These are phyloP conservation scores for Globodera rostochiensis DNA, from an alignment of 1,140 invertebrate species.

Conservation along the genomic window DNA sequence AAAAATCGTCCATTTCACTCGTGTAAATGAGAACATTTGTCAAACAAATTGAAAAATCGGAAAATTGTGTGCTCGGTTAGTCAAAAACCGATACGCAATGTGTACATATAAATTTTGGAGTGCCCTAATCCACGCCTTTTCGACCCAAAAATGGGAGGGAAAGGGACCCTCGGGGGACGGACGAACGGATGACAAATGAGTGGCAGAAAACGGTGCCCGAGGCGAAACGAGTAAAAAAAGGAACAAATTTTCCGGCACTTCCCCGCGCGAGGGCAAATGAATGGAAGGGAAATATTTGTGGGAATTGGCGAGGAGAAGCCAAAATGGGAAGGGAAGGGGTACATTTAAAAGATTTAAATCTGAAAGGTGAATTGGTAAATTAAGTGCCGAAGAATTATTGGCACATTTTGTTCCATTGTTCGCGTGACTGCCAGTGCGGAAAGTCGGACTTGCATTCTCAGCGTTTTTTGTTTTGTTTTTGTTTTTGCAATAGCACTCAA, in stretches of 20 bases:
- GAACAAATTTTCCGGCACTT: no score
- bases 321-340: no score
- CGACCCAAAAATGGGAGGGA: background rate
- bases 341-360: background rate
- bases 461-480: background rate
- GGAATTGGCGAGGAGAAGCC: background rate
- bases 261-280: no score
- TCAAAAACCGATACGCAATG: background rate
- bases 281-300: background rate
- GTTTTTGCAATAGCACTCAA: background rate
- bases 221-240: background rate
- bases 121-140: background rate
- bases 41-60: background rate
- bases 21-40: slow-evolving; percentile 1
- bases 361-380: background rate
- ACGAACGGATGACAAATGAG: background rate
- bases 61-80: background rate
- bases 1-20: background rate
- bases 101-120: background rate
- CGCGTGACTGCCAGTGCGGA: background rate
- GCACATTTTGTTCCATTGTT: background rate
- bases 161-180: background rate
- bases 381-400: background rate
- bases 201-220: background rate
- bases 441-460: background rate